phyloP scores from a whole-genome alignment of 2,113 vertebrate genomes.

The Tiliqua scincoides region DNA sequence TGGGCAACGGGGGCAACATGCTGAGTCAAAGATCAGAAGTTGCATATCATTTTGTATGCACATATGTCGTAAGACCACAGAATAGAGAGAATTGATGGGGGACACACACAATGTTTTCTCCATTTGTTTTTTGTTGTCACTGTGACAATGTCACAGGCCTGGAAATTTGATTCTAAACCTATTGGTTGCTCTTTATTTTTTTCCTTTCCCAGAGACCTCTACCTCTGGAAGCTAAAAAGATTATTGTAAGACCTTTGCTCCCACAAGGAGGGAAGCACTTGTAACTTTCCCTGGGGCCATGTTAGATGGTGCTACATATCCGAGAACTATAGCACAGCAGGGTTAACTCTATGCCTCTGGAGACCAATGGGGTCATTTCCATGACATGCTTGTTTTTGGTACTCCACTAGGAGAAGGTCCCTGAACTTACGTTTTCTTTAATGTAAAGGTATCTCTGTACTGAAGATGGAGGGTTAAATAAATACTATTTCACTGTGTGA shows the following conservation, averaged over 20 bases:
- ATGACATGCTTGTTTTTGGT: conserved; percentile 34
- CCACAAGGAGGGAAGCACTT: conserved; percentile 35
- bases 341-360: conserved; percentile 39
- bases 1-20: neutral
- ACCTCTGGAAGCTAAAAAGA: conserved; percentile 54
- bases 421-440: conserved; percentile 7
- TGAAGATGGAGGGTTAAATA: neutral
- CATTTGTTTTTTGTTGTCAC: neutral
- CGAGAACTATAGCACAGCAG: conserved; percentile 32
- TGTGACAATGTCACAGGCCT: conserved; percentile 48
- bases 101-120: neutral
- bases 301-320: conserved; percentile 37
- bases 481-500: conserved; percentile 14
- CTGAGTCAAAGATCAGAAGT: neutral
- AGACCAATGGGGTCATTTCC: conserved; percentile 42
- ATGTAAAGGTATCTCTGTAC: neutral
- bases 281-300: conserved; percentile 36
- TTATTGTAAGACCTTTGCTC: conserved; percentile 59
- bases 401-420: conserved; percentile 35
- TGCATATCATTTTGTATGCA: conserved; percentile 5
- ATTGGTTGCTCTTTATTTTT: conserved; percentile 50
- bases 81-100: neutral
- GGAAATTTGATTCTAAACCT: conserved; percentile 43
- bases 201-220: conserved; percentile 46
- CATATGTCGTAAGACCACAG: conserved; percentile 9